Conservation (phyloP, 1,140 invertebrate species). For the Nixonia krombeini region DNA sequence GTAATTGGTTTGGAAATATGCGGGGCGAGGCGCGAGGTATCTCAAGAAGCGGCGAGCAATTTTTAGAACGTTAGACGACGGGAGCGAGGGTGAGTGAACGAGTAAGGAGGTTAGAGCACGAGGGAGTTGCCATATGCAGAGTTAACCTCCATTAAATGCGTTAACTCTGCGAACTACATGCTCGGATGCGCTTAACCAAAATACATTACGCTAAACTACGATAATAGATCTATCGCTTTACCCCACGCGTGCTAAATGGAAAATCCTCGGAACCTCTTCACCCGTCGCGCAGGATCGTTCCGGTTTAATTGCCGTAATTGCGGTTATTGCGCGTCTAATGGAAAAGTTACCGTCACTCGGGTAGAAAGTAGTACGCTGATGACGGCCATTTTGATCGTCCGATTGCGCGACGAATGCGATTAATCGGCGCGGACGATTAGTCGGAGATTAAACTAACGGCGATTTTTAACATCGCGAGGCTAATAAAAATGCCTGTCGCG, state of each 20-base stretch:
- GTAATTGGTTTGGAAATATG: no score
- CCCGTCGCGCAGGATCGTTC: background rate
- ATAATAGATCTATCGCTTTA: conserved; percentile 35
- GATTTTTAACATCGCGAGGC: no score
- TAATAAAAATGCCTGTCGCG: no score
- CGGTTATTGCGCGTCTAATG: no score
- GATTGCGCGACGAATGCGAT: no score
- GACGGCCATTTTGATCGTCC: no score
- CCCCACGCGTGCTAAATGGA: conserved; percentile 8
- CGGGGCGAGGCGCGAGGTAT: conserved; percentile 30
- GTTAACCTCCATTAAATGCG: conserved; percentile 57
- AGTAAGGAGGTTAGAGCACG: conserved; percentile 49
- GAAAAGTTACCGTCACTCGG: no score
- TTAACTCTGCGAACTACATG: conserved; percentile 51
- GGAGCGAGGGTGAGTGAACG: conserved; percentile 46
- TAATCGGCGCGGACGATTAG: no score
- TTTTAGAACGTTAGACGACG: conserved; percentile 38
- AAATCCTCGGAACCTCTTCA: conserved; percentile 4
- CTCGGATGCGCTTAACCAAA: conserved; percentile 48
- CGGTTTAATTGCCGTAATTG: no score
- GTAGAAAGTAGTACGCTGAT: no score
- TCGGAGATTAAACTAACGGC: no score
- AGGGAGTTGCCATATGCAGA: conserved; percentile 47
- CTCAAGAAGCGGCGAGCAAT: conserved; percentile 39
- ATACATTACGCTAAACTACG: conserved; percentile 48